Evolutionary conservation across 2,113 vertebrate genomes (phyloP), one percentile per base, ranked within the genome.

Genomic region (Corythaeola cristata): DNA sequence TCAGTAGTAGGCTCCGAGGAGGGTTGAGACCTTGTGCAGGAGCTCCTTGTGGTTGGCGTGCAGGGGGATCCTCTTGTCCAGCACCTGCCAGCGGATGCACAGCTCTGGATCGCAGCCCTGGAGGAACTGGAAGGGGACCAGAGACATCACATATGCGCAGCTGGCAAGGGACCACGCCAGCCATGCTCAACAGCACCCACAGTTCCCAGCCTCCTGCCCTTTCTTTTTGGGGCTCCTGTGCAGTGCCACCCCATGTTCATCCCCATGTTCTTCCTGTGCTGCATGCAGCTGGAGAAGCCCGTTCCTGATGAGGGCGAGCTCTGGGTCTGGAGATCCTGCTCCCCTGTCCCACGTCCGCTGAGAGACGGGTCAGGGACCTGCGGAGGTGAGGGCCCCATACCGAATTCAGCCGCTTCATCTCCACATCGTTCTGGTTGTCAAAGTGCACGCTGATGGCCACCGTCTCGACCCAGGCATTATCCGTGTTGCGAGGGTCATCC

Each of bases 391-490:
- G 27, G 20, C 21, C n/a, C 75, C 98, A 8, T 97, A 97, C 97
- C 32, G 95, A 96, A 35, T 98, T 98, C 73, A 99, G 96, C 26
- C 98, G 90, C 39, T 96, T 97, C 93, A 98, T 98, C 69, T 98
- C 90, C 83, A 92, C 44, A 3, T 98, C 97, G 0, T 93, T 96
- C 83, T 98, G 97, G 62, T 90, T 96, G 71, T 98, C 89, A 15
- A 99, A 98, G 96, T 99, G 99, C 90, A 99, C 60, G 21, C 98
- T 98, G 68, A 99, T 1, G 6, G 99, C 98, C 0, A 98, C 98
- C 0, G 98, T 98, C 97, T 99, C 99, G 0, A 99, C 97, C 99
- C 99, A 99, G 93, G 99, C 99, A 0, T 99, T 99, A 73, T 99
- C 99, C 0, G 99, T 99, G 98, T 99, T 99, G 81, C 98, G 98